phyloP scores from a whole-genome alignment of 2,113 vertebrate genomes.

The Gallinago undulata region DNA sequence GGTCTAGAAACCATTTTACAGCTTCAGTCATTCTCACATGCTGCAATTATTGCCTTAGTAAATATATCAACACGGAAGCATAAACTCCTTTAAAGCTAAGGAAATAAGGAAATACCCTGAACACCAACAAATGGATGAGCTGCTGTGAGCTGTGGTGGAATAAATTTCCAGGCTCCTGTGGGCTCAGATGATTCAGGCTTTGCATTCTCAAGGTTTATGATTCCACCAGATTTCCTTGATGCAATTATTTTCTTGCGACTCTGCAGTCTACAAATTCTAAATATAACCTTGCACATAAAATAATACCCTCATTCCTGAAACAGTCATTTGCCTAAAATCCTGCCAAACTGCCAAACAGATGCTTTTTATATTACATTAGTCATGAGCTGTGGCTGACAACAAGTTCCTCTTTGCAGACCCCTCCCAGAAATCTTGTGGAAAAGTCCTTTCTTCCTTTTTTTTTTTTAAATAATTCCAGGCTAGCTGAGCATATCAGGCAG shows the following conservation, averaged over 20 bases:
- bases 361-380: constrained; percentile 63
- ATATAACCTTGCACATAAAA: constrained; percentile 58
- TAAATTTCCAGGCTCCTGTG: constrained; percentile 31
- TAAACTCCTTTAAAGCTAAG: constrained; percentile 18
- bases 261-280: constrained; percentile 50
- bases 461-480: constrained; percentile 46
- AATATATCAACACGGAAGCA: neutral
- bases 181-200: constrained; percentile 44
- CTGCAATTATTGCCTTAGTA: neutral
- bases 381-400: constrained; percentile 50
- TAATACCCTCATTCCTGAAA: constrained; percentile 59
- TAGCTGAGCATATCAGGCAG: constrained; percentile 36
- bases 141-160: constrained; percentile 5
- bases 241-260: constrained; percentile 64
- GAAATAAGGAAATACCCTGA: constrained; percentile 43
- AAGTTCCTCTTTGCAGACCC: constrained; percentile 33
- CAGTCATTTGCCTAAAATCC: constrained; percentile 36
- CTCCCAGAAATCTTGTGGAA: constrained; percentile 20
- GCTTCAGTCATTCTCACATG: neutral
- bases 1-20: neutral
- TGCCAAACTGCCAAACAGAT: constrained; percentile 62
- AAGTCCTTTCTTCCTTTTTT: neutral
- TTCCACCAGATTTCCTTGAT: constrained; percentile 60
- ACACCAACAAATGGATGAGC: constrained; percentile 18
- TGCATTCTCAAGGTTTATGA: constrained; percentile 67